Base-by-base conservation (phyloP, 2,797 vertebrate genomes). In the Cygnus olor region DNA sequence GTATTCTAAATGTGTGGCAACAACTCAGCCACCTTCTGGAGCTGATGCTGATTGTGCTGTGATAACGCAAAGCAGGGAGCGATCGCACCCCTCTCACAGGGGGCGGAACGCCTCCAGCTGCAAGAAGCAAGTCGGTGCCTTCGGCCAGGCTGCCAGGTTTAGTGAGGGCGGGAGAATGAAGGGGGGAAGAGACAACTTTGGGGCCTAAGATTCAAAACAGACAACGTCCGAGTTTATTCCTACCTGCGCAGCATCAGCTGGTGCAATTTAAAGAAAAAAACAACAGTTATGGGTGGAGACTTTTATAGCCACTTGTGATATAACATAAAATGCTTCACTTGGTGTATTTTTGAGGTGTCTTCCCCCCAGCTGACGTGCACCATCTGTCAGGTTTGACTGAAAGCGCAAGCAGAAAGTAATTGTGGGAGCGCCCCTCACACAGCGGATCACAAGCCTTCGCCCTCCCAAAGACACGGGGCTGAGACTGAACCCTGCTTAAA, bases 341-440 rank as follows among this genome's bases (percentile, higher is more conserved):
- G 57, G 56, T 42, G 15, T 58, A 49, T 28, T 30, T 57, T 53
- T 44, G 51, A 89, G n/a, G 16, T 70, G n/a, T 56, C 38, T 56
- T 80, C 28, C 6, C 14, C 24, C 30, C 70, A 88, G 66, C 51
- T 88, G 56, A 53, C 34, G 45, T 61, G 70, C n/a, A 47, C 53
- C 47, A 72, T 79, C 58, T 90, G 72, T 76, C 82, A 56, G 68
- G 44, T 80, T 71, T 60, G 80, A 79, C 28, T 60, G 80, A 24
- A 83, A 72, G 36, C 28, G 22, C 0, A 13, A 73, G 73, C 34
- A 71, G 85, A 70, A 85, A 64, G 64, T 69, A 38, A 36, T 70
- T 47, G 70, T 78, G 70, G 32, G 57, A 70, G 42, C 27, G 40
- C 68, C 34, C 19, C 25, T 71, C 14, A 21, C 34, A 14, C 38